Evolutionary conservation across 1,140 invertebrate species (phyloP), one percentile per base, ranked within the genome.

Genomic region (Aphis craccivora): DNA sequence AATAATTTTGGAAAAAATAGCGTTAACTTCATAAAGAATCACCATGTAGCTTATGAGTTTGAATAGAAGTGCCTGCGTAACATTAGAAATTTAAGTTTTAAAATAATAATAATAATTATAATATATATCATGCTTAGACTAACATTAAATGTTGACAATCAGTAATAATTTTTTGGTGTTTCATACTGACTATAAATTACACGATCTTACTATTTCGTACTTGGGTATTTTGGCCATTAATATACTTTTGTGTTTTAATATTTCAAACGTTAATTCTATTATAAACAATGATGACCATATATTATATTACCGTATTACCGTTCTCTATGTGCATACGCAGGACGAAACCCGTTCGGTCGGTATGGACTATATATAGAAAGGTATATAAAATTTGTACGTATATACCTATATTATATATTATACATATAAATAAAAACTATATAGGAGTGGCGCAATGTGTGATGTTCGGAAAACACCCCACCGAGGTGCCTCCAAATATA

Each of bases 291-390:
- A 35, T 25, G n/a, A 83, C 37, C 23, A 84, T 84, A 25, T 43
- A 51, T 51, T 51, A 40, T 43, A 51, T 51, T 51, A 86, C 43
- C 43, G 43, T 43, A 51, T 51, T 51, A 86, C 43, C 43, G 43
- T 86, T 86, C 4, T 23, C n/a, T 35, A 18, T 67, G 30, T 14
- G 14, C 60, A n/a, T 76, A 35, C 22, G 40, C 43, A 40, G 43
- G 84, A 86, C 25, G 40, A 86, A 86, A 86, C 84, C 84, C 40
- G 84, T 86, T 86, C 84, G 84, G 84, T 86, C 25, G 25, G 84
- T 45, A 86, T 86, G 40, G 14, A 86, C 37, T 86, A 45, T 76
- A 76, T 76, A 76, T 76, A 76, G 60, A 30, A n/a, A 76, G 60
- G 60, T 76, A 40, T 43, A 25, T 84, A 23, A 43, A 2, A 84